A percentile compares a stretch with the other conserved stretches of the same genome.
Evolutionary conservation across 2,888 invertebrate genomes (phyloP).

Genomic region (Athripsodes cinereus): DNA sequence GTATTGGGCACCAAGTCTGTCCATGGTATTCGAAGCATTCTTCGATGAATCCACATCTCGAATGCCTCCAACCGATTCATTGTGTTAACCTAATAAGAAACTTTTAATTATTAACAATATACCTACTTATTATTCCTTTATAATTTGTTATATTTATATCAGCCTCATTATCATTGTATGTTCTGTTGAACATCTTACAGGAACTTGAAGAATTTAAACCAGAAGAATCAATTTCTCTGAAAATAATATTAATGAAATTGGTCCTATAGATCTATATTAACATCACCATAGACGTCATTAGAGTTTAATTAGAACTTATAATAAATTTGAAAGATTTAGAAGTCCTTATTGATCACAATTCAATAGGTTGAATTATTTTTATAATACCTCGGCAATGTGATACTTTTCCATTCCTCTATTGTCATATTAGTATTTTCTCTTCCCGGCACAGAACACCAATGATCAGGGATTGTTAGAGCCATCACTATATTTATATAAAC

Average conservation of each 20-base stretch:
- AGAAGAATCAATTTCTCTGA: conserved; percentile 16
- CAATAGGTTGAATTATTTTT: neutral
- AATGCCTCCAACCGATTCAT: no score
- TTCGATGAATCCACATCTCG: no score
- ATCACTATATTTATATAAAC: conserved; percentile 50
- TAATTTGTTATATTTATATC: neutral
- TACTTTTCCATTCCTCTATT: conserved; percentile 43
- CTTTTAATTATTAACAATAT: neutral
- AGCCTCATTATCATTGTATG: neutral
- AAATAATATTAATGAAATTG: neutral
- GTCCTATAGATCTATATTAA: no score
- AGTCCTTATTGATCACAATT: no score
- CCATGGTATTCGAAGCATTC: no score
- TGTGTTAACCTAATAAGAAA: no score
- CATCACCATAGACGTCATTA: no score
- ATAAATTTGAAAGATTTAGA: neutral
- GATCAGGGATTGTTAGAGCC: conserved; percentile 50
- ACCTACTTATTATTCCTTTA: conserved; percentile 5
- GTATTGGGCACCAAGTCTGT: no score
- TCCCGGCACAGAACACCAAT: conserved; percentile 53
- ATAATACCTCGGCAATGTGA: conserved; percentile 47
- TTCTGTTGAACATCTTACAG: conserved; percentile 17
- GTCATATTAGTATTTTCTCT: conserved; percentile 42
- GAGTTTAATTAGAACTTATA: no score
- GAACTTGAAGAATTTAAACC: conserved; percentile 17